Evolutionary conservation across 2,888 invertebrate species (phyloP).

Genomic region (Drosophila borealis): DNA sequence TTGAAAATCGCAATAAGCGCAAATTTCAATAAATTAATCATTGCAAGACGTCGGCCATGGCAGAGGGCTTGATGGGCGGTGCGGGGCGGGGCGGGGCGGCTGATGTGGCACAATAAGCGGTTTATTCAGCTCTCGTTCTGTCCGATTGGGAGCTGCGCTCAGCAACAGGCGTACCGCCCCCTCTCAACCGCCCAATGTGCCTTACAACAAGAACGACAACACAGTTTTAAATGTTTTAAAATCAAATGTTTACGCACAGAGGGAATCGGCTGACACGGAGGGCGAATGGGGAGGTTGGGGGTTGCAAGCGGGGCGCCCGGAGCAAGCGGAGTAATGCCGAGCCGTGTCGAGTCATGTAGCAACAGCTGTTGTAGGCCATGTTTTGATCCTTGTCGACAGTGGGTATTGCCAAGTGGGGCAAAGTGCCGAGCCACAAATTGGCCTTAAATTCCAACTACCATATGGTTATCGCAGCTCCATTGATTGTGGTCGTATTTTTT

Average conservation of each 20-base stretch:
- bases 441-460: conserved; percentile 44
- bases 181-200: not conserved
- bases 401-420: conserved; percentile 11
- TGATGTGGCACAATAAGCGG: conserved; percentile 51
- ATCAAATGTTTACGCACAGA: conserved; percentile 67
- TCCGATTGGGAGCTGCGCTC: conserved; percentile 5
- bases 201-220: conserved; percentile 9
- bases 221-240: conserved; percentile 53
- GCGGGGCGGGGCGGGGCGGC: not conserved
- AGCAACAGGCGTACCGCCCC: conserved; percentile 56
- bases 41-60: conserved; percentile 54
- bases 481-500: conserved; percentile 14
- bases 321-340: conserved; percentile 38
- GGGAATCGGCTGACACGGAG: not conserved
- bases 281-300: not conserved
- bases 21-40: conserved; percentile 79
- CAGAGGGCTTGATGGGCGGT: not conserved
- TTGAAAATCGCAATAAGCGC: conserved; percentile 72
- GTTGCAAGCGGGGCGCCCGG: not conserved
- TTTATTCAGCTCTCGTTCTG: conserved; percentile 45
- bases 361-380: conserved; percentile 75
- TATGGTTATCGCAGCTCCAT: conserved; percentile 12
- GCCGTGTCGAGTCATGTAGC: conserved; percentile 74
- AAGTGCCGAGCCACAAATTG: conserved; percentile 35
- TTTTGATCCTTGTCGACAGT: conserved; percentile 58